Base-by-base conservation (phyloP, 2,797 vertebrate genomes). In the Gallinago stenura region DNA sequence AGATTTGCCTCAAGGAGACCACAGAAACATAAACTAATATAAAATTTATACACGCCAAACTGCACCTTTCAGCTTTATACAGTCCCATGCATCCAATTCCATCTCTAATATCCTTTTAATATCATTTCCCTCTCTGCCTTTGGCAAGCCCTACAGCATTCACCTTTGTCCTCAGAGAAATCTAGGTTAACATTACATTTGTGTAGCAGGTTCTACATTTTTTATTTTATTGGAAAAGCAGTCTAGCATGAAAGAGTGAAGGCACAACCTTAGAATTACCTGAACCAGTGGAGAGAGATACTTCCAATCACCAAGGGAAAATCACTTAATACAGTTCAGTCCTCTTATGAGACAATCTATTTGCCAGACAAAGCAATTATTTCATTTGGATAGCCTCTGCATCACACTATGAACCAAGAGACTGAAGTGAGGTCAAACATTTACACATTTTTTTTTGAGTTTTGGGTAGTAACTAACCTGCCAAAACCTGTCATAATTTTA, bases 161-260 rank as follows among this genome's bases (percentile, higher is more conserved):
- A 95, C 88, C 93, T 97, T 91, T 96, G 75, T 93, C 95, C 91
- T 97, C 56, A 86, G 98, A 98, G 96, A 97, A 97, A 98, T 98
- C 97, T 97, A 97, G 97, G 98, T 98, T 99, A 99, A 99, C 98
- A 98, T 98, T 98, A 98, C 96, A 98, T 98, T 98, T 98, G 96
- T 96, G 97, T 96, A 96, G 92, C 95, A 97, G 94, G 92, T 98
- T 98, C 97, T 97, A 89, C 98, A 98, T 98, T 98, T 99, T 98
- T 98, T 98, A 98, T 98, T 98, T 98, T 95, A 95, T 97, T 98
- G 98, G 97, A 98, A 98, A 98, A 96, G 96, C 97, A 98, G 96
- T 97, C 96, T 97, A 98, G 98, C 98, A 98, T 98, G 98, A 98
- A 98, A 97, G 97, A 98, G 90, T 97, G 95, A 98, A 97, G 94